phyloP scores from a whole-genome alignment of 2,113 vertebrate genomes.

The Bos taurus region DNA sequence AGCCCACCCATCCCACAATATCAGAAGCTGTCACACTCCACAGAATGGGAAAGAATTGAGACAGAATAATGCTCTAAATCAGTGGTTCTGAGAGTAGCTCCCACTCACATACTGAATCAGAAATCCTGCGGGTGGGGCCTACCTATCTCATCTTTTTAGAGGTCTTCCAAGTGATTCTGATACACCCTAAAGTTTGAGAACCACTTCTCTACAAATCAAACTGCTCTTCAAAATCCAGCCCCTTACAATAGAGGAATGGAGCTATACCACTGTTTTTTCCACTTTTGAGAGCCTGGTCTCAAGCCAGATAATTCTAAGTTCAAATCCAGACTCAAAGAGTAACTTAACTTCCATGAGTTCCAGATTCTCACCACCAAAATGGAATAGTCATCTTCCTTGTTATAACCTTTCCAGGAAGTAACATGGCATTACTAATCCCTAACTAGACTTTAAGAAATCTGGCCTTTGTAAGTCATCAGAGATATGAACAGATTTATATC shows the following conservation, averaged over 20 bases:
- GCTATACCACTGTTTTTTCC: not conserved
- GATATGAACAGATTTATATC: slow-evolving; percentile 17
- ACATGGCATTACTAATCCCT: not conserved
- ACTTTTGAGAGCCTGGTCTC: slow-evolving; percentile 11
- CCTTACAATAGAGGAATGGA: not conserved
- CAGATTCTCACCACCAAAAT: slow-evolving; percentile 35
- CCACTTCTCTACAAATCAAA: slow-evolving; percentile 26
- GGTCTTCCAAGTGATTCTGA: slow-evolving; percentile 14
- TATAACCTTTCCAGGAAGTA: slow-evolving; percentile 21
- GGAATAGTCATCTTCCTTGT: not conserved
- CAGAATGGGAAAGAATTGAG: not conserved
- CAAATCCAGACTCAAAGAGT: slow-evolving; percentile 43
- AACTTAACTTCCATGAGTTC: slow-evolving; percentile 15
- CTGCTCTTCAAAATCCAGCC: not conserved
- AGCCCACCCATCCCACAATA: not conserved
- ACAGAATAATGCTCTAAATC: not conserved
- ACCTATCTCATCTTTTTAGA: not conserved
- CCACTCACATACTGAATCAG: not conserved
- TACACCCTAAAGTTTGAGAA: not conserved
- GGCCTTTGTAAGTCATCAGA: slow-evolving; percentile 13
- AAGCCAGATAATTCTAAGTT: slow-evolving; percentile 34
- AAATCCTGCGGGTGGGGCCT: not conserved
- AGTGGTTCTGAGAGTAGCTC: not conserved
- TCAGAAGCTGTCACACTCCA: slow-evolving; percentile 27
- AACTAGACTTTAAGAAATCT: slow-evolving; percentile 27